Percentiles rank a stretch among this genome's conserved stretches.
phyloP scores from a whole-genome alignment of 2,888 invertebrate species.

The Nemoura dubitans region DNA sequence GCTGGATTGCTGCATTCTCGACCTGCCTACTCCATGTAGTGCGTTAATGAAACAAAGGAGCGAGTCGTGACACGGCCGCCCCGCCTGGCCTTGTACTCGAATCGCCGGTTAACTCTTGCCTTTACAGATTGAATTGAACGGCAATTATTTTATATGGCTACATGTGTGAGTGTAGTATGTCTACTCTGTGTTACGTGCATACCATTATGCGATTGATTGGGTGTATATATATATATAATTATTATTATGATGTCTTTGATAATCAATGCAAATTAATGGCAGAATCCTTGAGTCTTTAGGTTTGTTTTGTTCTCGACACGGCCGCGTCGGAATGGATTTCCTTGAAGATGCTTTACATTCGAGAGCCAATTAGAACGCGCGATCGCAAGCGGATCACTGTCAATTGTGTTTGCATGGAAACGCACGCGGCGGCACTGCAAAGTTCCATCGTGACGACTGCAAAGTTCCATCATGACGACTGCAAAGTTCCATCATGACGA shows the following conservation, averaged over 20 bases:
- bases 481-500: no score
- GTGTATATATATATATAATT: neutral
- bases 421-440: no score
- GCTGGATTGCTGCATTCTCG: no score
- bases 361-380: no score
- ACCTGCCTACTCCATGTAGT: neutral
- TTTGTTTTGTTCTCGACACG: neutral
- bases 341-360: neutral
- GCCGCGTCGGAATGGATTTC: neutral
- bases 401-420: no score
- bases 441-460: no score
- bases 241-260: constrained; percentile 23
- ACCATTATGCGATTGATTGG: no score
- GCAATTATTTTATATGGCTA: neutral
- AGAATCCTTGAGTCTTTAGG: constrained; percentile 7
- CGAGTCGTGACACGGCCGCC: constrained; percentile 18
- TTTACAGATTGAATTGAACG: neutral
- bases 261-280: neutral
- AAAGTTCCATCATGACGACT: no score
- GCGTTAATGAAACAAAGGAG: constrained; percentile 28
- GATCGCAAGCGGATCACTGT: no score
- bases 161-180: neutral
- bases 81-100: constrained; percentile 5
- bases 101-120: neutral
- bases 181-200: neutral